Base-by-base conservation (phyloP, 2,797 vertebrate genomes). In the Chloroceryle inda region DNA sequence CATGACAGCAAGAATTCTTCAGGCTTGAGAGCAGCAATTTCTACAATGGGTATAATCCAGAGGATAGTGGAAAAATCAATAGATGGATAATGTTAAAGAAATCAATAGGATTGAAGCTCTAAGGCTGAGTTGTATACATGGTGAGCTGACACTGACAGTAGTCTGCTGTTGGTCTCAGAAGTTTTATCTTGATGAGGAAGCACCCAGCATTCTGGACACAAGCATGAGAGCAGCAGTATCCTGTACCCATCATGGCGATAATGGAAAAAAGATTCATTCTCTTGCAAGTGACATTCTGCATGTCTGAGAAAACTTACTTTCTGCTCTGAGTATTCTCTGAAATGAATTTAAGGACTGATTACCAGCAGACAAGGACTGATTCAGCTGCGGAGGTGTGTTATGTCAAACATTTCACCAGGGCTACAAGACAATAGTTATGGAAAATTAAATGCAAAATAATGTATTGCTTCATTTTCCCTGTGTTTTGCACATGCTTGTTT, bases 361-460 rank as follows among this genome's bases (percentile, higher is more conserved):
- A 77, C 33, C 93, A 90, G 69, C 0, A 2, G 77, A 68, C 52
- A 62, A 71, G 50, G 50, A 52, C 50, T 52, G 26, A 52, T 52
- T 52, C 26, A 52, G 67, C 76, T 94, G 59, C 11, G 67, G 67
- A 80, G 59, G 58, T 73, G 62, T 50, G 18, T 31, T 42, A 33
- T 37, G 53, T 56, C 89, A 92, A 94, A 68, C 38, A 35, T 47
- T 75, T 52, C 77, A 87, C 13, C 63, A 17, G 63, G 50, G 38
- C 73, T 91, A 11, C 29, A 18, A 75, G 73, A 85, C 58, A 81
- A 78, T 13, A 45, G 76, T 21, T 64, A 55, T 3, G 19, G 63
- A 89, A 91, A 74, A 92, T 61, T 49, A 91, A 86, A 94, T 69
- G 84, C 53, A 89, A 87, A 93, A 83, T 42, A 71, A 84, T 9